Base-by-base conservation (phyloP, 1,140 invertebrate species). In the Bombus affinis region DNA sequence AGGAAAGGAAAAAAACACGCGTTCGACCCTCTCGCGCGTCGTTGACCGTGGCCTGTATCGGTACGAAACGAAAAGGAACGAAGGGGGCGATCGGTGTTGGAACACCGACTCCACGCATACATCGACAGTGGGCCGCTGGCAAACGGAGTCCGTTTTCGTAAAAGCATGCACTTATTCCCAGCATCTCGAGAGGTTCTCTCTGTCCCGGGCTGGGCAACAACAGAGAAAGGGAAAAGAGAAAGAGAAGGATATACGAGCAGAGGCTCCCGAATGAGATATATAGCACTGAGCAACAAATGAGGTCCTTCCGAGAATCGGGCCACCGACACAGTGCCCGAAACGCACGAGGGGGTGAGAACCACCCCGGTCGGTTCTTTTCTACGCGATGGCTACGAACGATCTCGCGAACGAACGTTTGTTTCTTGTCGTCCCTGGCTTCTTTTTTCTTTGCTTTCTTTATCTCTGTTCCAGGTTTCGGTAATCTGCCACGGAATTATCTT, bases 271-370 rank as follows among this genome's bases (percentile, higher is more conserved):
- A 92, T 84, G 85, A 90, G 86, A 91, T 91, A 90, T 91, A 91
- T 91, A 90, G 91, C 91, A 86, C 76, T 74, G 88, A 89, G 88
- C 93, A 94, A 95, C 94, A 94, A 95, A 95, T 95, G 94, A 95
- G 94, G 90, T 95, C 94, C 94, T 95, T 95, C 94, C 92, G 92
- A 95, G 94, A 95, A 95, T 92, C 94, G 92, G 94, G 93, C 94
- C 94, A 95, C 94, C 94, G 94, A 95, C 93, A 94, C 93, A 93
- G 93, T 85, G 88, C 90, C 90, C 78, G 87, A 88, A 89, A 85
- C 89, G 86, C 86, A 81, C 72, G 85, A 89, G 91, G 91, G 93
- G 92, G 93, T 94, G 93, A 93, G 93, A 94, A 94, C 91, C 93
- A 94, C 93, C 92, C 93, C 79, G 90, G 90, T 91, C 78, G 74